Evolutionary conservation across 2,113 vertebrate genomes (phyloP).

Genomic region (Cynoglossus semilaevis): DNA sequence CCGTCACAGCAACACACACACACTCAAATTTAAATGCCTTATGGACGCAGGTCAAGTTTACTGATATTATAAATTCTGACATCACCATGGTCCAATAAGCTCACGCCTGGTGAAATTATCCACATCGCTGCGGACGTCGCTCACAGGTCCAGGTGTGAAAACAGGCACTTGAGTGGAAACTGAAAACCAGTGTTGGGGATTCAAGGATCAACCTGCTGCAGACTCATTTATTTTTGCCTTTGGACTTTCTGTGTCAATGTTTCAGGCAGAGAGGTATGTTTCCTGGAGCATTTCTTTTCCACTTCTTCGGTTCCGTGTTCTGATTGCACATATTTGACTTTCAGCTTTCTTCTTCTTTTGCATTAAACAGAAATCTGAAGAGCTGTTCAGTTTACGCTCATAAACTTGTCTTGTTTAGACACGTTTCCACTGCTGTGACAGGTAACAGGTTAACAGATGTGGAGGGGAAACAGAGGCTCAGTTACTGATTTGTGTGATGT

Average conservation of each 20-base stretch:
- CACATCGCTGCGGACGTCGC: slow-evolving; percentile 3
- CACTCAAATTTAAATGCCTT: slow-evolving; percentile 8
- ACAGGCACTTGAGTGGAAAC: slow-evolving; percentile 24
- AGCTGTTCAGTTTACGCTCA: slow-evolving; percentile 5
- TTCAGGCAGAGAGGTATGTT: slow-evolving; percentile 71
- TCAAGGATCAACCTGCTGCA: slow-evolving; percentile 38
- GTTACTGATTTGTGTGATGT: slow-evolving; percentile 40
- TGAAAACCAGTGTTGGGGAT: slow-evolving; percentile 35
- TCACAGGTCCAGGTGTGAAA: slow-evolving; percentile 21
- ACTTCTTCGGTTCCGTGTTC: neutral
- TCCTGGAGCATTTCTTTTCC: neutral
- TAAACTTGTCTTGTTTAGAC: slow-evolving; percentile 53
- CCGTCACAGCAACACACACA: slow-evolving; percentile 26
- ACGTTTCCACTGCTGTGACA: slow-evolving; percentile 31
- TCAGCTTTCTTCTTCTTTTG: slow-evolving; percentile 14
- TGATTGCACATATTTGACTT: neutral
- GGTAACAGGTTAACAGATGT: slow-evolving; percentile 63
- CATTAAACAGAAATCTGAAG: slow-evolving; percentile 10
- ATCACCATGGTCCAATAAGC: slow-evolving; percentile 15
- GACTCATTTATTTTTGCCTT: slow-evolving; percentile 43
- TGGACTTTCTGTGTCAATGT: slow-evolving; percentile 55
- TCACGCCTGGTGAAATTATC: slow-evolving; percentile 31
- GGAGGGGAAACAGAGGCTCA: slow-evolving; percentile 17
- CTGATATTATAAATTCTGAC: slow-evolving; percentile 13
- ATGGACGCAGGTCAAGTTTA: neutral